These are phyloP conservation scores for Clunio marinus DNA, from an alignment of 2,888 invertebrate genomes.

Conservation along the genomic window DNA sequence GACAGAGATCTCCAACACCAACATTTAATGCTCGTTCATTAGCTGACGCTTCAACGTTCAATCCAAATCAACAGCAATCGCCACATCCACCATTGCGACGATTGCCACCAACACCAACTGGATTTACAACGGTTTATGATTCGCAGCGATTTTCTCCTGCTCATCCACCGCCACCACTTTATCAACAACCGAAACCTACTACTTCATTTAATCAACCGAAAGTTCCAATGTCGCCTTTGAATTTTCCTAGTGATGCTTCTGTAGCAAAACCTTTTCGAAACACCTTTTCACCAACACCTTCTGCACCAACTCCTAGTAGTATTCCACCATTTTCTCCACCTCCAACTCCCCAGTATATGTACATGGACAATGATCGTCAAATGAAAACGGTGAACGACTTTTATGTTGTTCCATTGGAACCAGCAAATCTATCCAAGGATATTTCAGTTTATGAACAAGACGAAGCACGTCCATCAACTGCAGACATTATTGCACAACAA, in stretches of 20 bases:
- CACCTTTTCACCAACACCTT: slow-evolving; percentile 44
- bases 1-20: slow-evolving; percentile 34
- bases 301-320: slow-evolving; percentile 43
- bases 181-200: slow-evolving; percentile 48
- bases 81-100: slow-evolving; percentile 11
- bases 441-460: slow-evolving; percentile 62
- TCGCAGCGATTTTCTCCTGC: slow-evolving; percentile 29
- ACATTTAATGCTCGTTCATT: slow-evolving; percentile 31
- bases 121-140: slow-evolving; percentile 34
- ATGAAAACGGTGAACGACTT: slow-evolving; percentile 59
- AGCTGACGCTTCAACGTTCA: neutral
- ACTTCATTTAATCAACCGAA: slow-evolving; percentile 45
- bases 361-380: slow-evolving; percentile 44
- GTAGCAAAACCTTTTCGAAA: slow-evolving; percentile 46
- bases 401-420: slow-evolving; percentile 73
- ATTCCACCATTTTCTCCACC: slow-evolving; percentile 59
- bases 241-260: slow-evolving; percentile 50
- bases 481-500: slow-evolving; percentile 88
- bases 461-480: slow-evolving; percentile 77
- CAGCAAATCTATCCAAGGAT: slow-evolving; percentile 59
- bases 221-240: slow-evolving; percentile 47
- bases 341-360: slow-evolving; percentile 56
- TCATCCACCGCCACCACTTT: slow-evolving; percentile 48
- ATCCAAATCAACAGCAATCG: slow-evolving; percentile 3
- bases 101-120: slow-evolving; percentile 12